phyloP scores from a whole-genome alignment of 2,113 vertebrate species.

The Neodon shergylaensis region DNA sequence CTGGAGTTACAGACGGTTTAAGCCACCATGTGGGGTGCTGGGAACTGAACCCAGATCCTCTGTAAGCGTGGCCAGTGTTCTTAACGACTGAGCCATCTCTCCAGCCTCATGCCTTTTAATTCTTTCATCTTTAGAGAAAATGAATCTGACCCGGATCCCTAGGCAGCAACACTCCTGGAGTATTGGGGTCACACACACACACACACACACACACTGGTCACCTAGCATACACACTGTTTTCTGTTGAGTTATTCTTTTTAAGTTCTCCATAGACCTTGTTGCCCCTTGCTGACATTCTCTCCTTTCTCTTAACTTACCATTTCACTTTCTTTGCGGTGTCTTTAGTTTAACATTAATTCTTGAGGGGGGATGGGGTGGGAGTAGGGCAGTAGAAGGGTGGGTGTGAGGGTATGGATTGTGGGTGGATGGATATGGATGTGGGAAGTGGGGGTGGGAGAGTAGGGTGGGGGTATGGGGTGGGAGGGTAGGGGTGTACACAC shows the following conservation, averaged over 20 bases:
- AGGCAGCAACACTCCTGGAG: background rate
- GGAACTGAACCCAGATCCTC: no score
- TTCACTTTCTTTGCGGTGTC: background rate
- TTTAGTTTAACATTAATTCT: background rate
- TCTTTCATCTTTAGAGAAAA: background rate
- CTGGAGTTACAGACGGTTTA: background rate
- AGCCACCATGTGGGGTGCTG: background rate
- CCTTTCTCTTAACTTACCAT: background rate
- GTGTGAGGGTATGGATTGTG: no score
- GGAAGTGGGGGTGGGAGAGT: no score
- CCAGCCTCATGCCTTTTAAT: background rate
- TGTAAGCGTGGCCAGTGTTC: background rate
- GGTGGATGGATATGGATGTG: no score
- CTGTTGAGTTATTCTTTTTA: background rate
- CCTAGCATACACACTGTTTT: background rate
- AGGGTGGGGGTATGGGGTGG: background rate
- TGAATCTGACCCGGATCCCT: background rate
- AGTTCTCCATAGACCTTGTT: background rate
- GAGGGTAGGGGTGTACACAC: background rate
- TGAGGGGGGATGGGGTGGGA: background rate
- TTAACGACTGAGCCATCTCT: background rate
- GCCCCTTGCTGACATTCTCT: background rate
- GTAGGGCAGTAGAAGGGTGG: no score
- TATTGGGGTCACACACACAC: background rate
- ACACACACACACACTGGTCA: background rate